Base-by-base conservation (phyloP, 2,888 invertebrate species). In the Apeira syringaria region DNA sequence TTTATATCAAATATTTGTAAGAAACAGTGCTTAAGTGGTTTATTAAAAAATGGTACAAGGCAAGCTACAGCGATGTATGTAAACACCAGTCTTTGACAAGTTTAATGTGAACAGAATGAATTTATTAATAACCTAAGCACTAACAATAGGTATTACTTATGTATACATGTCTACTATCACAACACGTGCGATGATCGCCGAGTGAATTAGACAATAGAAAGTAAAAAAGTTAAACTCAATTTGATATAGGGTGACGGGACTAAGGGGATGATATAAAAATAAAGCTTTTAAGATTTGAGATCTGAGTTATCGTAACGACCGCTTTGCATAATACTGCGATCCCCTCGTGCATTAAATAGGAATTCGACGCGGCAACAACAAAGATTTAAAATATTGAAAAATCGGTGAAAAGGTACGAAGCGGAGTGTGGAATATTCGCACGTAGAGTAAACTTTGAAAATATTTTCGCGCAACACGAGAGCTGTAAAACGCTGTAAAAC, bases 401-500 rank as follows among this genome's bases (percentile, higher is more conserved):
- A 61, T 56, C 40, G 51, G 57, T 46, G 54, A 64, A 63, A 65
- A 57, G 37, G 44, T 50, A 61, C 57, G 56, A 66, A 65, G 61
- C 61, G 55, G 60, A 67, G 59, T 61, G 62, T 61, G 68, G 71
- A 71, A 74, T 74, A 71, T 72, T 68, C 64, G 30, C 64, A 71
- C 69, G 72, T 62, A 70, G 73, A 78, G 71, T 72, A 76, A 81
- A 75, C 67, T 63, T 56, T 51, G 63, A 70, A 75, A 81, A 80
- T 76, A 77, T 78, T 78, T 74, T 65, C 64, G 74, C 61, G 73
- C 71, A 76, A 76, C 79, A 76, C 68, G 74, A 82, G 76, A 76
- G 78, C 76, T 47, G 74, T 80, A 83, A 79, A 83, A 78, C 80
- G 75, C 68, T 83, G 81, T 80, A 78, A 81, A 86, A 86, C 84